Percentiles rank a stretch among this genome's conserved stretches.
These are phyloP conservation scores for Aldrovandia affinis DNA, from an alignment of 2,797 vertebrate genomes.

Conservation along the genomic window DNA sequence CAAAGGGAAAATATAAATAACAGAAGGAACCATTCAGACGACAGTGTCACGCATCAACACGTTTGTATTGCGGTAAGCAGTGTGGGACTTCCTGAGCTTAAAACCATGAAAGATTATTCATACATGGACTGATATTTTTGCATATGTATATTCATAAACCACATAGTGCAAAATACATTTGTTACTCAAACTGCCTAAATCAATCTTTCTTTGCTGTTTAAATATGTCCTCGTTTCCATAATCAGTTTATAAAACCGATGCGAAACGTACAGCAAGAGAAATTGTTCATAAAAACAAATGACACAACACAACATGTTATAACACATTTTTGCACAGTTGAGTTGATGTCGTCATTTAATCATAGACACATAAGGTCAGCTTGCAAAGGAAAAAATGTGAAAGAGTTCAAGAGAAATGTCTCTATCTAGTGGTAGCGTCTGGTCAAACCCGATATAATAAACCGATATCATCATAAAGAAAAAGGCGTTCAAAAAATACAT, in stretches of 20 bases:
- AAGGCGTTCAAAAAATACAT: too few relatives aligned
- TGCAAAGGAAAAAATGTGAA: neutral
- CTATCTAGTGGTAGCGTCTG: neutral
- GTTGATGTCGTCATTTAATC: neutral
- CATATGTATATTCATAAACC: neutral
- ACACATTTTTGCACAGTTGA: neutral
- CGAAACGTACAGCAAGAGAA: neutral
- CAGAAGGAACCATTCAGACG: neutral
- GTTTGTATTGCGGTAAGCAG: neutral
- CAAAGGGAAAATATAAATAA: neutral
- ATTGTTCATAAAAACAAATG: too few relatives aligned
- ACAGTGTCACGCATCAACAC: neutral
- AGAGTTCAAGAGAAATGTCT: neutral
- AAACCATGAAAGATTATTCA: neutral
- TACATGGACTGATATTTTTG: neutral
- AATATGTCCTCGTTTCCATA: neutral
- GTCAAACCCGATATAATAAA: neutral
- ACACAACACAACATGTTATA: too few relatives aligned
- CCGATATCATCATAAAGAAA: neutral
- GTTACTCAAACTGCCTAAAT: neutral
- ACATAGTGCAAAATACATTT: neutral
- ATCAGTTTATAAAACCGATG: conserved; percentile 1
- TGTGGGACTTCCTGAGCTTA: neutral
- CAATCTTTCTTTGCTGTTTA: neutral
- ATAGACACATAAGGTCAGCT: neutral